Conservation (phyloP, 2,797 vertebrate genomes). For the Phalloptychus januarius region DNA sequence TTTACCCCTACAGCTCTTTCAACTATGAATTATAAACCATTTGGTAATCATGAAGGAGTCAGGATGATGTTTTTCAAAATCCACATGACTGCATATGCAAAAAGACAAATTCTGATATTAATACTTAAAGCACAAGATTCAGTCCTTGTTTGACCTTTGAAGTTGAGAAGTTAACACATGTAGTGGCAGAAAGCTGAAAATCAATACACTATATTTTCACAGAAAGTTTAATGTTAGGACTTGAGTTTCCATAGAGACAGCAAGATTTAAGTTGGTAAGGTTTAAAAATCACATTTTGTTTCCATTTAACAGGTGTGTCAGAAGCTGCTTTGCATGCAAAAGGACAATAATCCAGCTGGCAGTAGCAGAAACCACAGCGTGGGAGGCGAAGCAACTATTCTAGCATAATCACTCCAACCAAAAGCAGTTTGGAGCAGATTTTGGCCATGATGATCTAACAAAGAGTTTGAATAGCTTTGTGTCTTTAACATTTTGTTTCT, state of each 20-base stretch:
- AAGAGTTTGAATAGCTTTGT: neutral
- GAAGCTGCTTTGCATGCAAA: neutral
- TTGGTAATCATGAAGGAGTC: neutral
- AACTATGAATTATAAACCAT: neutral
- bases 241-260: neutral
- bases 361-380: neutral
- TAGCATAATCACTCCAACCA: neutral
- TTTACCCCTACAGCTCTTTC: neutral
- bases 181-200: neutral
- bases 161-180: neutral
- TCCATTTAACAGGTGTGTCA: conserved; percentile 2
- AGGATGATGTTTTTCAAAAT: neutral
- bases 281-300: neutral
- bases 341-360: neutral
- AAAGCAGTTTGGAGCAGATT: neutral
- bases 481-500: neutral
- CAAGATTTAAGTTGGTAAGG: neutral
- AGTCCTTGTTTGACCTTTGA: neutral
- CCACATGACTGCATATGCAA: neutral
- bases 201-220: neutral
- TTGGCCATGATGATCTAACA: neutral
- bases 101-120: neutral
- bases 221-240: neutral
- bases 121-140: neutral
- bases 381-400: neutral